Conservation (phyloP, 2,797 vertebrate species). For the Tragopan temminckii region DNA sequence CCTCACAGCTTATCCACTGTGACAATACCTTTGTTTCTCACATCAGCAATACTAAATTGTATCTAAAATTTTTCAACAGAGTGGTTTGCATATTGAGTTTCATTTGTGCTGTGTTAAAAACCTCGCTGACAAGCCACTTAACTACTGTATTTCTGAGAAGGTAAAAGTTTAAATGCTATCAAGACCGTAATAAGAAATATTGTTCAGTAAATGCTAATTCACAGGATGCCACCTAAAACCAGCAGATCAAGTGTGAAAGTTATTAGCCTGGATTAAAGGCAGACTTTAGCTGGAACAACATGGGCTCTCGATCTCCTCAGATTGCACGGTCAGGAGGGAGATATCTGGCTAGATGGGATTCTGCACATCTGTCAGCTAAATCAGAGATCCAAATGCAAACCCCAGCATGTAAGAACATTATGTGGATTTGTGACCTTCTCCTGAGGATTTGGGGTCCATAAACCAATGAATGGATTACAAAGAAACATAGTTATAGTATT, state of each 20-base stretch:
- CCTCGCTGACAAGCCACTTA: background rate
- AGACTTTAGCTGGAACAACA: background rate
- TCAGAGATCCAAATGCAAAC: conserved; percentile 67
- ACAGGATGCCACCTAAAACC: background rate
- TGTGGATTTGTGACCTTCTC: conserved; percentile 64
- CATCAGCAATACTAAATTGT: background rate
- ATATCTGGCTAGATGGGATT: conserved; percentile 62
- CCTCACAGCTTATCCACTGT: background rate
- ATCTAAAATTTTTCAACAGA: background rate
- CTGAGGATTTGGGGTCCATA: conserved; percentile 54
- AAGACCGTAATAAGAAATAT: background rate
- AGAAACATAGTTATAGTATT: conserved; percentile 51
- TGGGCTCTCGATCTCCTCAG: background rate
- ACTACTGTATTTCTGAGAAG: background rate
- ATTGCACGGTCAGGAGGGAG: conserved; percentile 33
- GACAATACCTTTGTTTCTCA: background rate
- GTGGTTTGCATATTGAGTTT: background rate
- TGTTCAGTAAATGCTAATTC: background rate
- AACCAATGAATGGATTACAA: conserved; percentile 63
- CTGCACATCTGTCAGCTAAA: conserved; percentile 72
- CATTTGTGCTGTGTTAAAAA: background rate
- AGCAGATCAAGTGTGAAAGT: background rate
- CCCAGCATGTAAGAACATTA: conserved; percentile 64
- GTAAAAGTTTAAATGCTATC: background rate
- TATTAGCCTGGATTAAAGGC: conserved; percentile 20